Evolutionary conservation across 2,888 invertebrate species (phyloP).

Genomic region (Notocelia uddmanniana): DNA sequence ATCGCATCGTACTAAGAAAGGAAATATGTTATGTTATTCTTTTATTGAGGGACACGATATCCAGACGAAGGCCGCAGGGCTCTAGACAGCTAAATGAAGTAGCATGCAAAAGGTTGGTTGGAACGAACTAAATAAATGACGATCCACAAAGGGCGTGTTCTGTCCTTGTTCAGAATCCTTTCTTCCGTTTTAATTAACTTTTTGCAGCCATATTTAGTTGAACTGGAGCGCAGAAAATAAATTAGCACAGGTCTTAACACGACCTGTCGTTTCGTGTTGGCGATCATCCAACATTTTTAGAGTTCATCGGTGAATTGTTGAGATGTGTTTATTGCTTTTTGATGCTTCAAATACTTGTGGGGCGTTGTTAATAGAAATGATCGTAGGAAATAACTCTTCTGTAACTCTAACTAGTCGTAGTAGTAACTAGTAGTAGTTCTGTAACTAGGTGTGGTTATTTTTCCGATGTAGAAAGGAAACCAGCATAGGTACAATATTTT

Average conservation of each 20-base stretch:
- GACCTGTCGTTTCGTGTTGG: slow-evolving; percentile 39
- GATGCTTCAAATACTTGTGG: slow-evolving; percentile 2
- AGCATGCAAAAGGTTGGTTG: slow-evolving; percentile 72
- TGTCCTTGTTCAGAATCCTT: slow-evolving; percentile 75
- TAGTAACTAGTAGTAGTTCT: too few species aligned
- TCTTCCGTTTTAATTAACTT: slow-evolving; percentile 77
- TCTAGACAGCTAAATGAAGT: slow-evolving; percentile 59
- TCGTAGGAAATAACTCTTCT: too few species aligned
- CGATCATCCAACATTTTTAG: slow-evolving; percentile 40
- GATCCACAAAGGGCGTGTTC: slow-evolving; percentile 72
- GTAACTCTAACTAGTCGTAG: too few species aligned
- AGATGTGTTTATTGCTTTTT: slow-evolving; percentile 20
- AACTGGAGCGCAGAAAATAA: slow-evolving; percentile 47
- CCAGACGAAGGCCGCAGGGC: slow-evolving; percentile 49
- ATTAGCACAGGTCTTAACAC: slow-evolving; percentile 44
- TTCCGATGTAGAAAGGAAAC: not conserved
- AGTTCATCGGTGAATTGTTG: slow-evolving; percentile 16
- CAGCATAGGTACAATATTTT: too few species aligned
- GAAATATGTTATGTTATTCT: not conserved
- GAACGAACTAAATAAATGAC: slow-evolving; percentile 72
- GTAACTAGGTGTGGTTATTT: not conserved
- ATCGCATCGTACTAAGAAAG: too few species aligned
- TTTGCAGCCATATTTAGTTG: slow-evolving; percentile 57
- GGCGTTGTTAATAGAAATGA: not conserved
- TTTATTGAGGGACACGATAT: slow-evolving; percentile 25